phyloP scores from a whole-genome alignment of 2,797 vertebrate genomes.

The Alosa sapidissima region DNA sequence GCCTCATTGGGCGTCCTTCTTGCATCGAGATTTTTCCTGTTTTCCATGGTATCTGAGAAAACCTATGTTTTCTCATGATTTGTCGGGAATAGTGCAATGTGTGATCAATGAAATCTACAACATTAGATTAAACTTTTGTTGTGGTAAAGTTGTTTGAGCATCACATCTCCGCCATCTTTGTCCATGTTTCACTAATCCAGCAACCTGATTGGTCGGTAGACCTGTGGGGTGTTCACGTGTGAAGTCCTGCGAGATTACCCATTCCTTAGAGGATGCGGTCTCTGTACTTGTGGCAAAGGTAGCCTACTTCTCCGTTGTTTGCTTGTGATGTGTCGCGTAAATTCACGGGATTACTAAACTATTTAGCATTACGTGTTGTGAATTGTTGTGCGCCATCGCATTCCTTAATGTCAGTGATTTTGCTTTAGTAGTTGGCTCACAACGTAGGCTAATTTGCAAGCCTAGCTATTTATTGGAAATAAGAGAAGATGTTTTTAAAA shows the following conservation, averaged over 20 bases:
- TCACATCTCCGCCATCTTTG: slow-evolving; percentile 44
- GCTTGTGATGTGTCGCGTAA: too few relatives aligned
- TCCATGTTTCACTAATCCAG: not conserved
- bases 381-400: too few relatives aligned
- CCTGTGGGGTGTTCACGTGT: not conserved
- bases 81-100: not conserved
- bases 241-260: slow-evolving; percentile 25
- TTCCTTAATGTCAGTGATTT: too few relatives aligned
- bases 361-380: too few relatives aligned
- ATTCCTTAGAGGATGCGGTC: too few relatives aligned
- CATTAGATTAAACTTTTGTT: not conserved
- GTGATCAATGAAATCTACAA: not conserved
- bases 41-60: slow-evolving; percentile 51
- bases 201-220: slow-evolving; percentile 47
- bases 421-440: not conserved
- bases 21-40: slow-evolving; percentile 34
- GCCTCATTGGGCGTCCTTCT: slow-evolving; percentile 26
- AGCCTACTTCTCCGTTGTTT: too few relatives aligned
- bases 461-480: not conserved
- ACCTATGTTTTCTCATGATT: not conserved
- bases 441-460: not conserved
- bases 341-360: too few relatives aligned
- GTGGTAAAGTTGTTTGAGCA: not conserved
- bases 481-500: not conserved
- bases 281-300: too few relatives aligned